A percentile compares a stretch with the other conserved stretches of the same genome.
These are phyloP conservation scores for Ctenopoma kingsleyae DNA, from an alignment of 2,797 vertebrate species.

Conservation along the genomic window DNA sequence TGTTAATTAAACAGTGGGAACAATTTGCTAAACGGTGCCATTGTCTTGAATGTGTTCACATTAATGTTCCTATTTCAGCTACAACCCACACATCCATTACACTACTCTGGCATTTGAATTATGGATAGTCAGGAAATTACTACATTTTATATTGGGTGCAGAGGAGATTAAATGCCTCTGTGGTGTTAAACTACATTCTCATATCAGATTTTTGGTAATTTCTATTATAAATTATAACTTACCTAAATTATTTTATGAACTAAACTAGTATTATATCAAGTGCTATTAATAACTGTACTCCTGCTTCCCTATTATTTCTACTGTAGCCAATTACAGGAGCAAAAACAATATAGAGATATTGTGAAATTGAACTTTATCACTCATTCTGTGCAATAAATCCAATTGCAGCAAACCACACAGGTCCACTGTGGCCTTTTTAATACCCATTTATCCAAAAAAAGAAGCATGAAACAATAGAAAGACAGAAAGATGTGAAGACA, in stretches of 20 bases:
- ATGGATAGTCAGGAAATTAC: conserved; percentile 69
- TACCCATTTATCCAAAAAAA: too few relatives aligned
- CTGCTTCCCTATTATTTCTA: neutral
- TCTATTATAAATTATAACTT: neutral
- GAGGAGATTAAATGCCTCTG: conserved; percentile 51
- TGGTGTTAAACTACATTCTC: conserved; percentile 16
- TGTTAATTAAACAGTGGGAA: conserved; percentile 55
- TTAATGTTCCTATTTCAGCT: conserved; percentile 64
- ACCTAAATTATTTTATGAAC: neutral
- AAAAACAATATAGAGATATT: neutral
- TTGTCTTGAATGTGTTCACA: conserved; percentile 41
- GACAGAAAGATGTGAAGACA: neutral
- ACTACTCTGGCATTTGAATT: conserved; percentile 58
- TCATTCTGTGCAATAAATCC: too few relatives aligned
- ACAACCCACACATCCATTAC: conserved; percentile 66
- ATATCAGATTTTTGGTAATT: conserved; percentile 8
- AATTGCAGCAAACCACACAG: too few relatives aligned
- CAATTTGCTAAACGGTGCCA: conserved; percentile 50
- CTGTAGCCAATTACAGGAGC: neutral
- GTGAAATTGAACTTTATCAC: neutral
- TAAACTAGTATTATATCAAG: neutral
- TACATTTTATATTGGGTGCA: conserved; percentile 49
- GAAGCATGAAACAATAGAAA: too few relatives aligned
- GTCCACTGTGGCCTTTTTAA: too few relatives aligned
- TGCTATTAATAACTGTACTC: neutral